Conservation (phyloP, 2,888 invertebrate genomes). For the Plutella xylostella region DNA sequence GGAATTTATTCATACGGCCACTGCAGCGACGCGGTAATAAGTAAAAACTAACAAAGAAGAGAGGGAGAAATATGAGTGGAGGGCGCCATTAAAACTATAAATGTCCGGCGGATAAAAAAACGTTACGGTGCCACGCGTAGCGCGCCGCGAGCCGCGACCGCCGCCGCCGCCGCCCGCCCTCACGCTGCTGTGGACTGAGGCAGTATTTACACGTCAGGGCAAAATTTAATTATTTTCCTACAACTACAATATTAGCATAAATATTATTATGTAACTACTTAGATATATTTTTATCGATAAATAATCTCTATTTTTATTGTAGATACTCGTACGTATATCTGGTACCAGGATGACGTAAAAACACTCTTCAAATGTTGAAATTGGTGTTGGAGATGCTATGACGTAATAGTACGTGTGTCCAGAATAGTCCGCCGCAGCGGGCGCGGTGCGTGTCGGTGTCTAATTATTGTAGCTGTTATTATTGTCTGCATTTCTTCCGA, state of each 20-base stretch:
- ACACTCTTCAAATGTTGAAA: no score
- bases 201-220: neutral
- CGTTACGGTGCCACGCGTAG: constrained; percentile 16
- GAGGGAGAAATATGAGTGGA: constrained; percentile 41
- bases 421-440: neutral
- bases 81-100: constrained; percentile 47
- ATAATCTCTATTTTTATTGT: neutral
- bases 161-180: neutral
- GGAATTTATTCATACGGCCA: constrained; percentile 45
- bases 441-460: neutral
- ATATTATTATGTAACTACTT: no score
- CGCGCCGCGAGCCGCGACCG: constrained; percentile 1
- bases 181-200: neutral
- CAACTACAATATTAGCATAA: neutral
- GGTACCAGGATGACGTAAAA: no score
- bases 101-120: constrained; percentile 31
- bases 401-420: no score
- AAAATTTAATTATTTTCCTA: neutral
- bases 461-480: neutral
- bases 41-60: constrained; percentile 44
- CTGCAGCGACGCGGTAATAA: constrained; percentile 39
- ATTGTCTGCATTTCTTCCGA: neutral
- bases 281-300: neutral
- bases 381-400: no score
- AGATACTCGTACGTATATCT: no score